Evolutionary conservation across 2,797 vertebrate species (phyloP).

Genomic region (Psittacula derbiana): DNA sequence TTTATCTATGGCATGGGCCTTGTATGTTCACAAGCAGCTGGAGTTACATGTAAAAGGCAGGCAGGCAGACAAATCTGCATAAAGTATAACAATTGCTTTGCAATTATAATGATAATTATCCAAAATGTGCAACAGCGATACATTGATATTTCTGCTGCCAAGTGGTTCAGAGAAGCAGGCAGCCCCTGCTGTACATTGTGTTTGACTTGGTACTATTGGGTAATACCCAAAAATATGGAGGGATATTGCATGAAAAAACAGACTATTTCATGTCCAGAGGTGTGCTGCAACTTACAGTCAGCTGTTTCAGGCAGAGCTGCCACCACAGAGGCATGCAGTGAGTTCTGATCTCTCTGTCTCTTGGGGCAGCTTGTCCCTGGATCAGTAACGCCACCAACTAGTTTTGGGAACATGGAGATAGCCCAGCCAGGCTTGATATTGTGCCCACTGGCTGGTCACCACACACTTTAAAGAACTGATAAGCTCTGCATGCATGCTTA

Average conservation of each 20-base stretch:
- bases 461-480: fast-evolving
- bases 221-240: neutral
- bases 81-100: neutral
- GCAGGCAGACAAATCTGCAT: neutral
- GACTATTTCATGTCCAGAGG: fast-evolving
- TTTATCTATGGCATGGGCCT: fast-evolving
- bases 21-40: neutral
- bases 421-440: fast-evolving
- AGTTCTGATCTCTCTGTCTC: neutral
- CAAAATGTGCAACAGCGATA: fast-evolving
- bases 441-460: fast-evolving
- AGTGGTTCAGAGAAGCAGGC: neutral
- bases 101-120: fast-evolving
- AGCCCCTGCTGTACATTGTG: fast-evolving
- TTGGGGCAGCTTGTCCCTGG: neutral
- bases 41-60: neutral
- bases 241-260: neutral
- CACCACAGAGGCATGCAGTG: neutral
- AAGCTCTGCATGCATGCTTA: neutral
- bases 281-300: neutral
- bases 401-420: neutral
- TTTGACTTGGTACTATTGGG: neutral
- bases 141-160: neutral
- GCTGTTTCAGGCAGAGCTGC: neutral
- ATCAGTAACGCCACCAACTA: neutral